Evolutionary conservation across 2,888 invertebrate species (phyloP).

Genomic region (Noctua janthe): DNA sequence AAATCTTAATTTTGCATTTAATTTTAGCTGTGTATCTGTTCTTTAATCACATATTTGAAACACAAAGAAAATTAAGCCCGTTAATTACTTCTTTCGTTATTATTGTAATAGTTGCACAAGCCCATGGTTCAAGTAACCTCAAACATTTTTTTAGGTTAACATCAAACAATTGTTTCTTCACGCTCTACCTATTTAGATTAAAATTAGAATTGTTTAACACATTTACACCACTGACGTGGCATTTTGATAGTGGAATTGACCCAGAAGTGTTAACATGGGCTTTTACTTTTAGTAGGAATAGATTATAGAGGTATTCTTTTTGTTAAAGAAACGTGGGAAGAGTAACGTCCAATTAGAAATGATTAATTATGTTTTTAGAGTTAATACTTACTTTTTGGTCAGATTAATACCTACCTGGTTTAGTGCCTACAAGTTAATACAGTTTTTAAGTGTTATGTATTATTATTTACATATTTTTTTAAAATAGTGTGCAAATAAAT

Average conservation of each 20-base stretch:
- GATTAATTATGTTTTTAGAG: not conserved
- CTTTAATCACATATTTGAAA: not conserved
- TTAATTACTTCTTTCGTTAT: constrained; percentile 48
- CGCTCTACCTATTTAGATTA: constrained; percentile 68
- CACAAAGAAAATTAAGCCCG: constrained; percentile 9
- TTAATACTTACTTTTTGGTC: not conserved
- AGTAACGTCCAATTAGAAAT: constrained; percentile 1
- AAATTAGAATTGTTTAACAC: constrained; percentile 71
- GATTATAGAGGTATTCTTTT: not conserved
- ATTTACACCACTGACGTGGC: constrained; percentile 66
- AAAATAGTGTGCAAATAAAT: too few relatives aligned
- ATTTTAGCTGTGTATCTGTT: not conserved
- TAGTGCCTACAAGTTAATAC: too few relatives aligned
- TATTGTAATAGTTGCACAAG: constrained; percentile 60
- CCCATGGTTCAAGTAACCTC: constrained; percentile 57
- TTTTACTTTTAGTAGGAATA: constrained; percentile 42
- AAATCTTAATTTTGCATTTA: not conserved
- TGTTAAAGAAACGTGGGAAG: not conserved
- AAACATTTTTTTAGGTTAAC: constrained; percentile 62
- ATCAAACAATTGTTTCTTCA: constrained; percentile 69
- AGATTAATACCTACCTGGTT: not conserved
- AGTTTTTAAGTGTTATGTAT: not conserved
- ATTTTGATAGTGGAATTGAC: constrained; percentile 63
- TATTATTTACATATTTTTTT: not conserved
- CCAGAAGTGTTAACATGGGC: constrained; percentile 51